Conservation (phyloP, 2,113 vertebrate genomes). For the Choloepus hoffmanni region DNA sequence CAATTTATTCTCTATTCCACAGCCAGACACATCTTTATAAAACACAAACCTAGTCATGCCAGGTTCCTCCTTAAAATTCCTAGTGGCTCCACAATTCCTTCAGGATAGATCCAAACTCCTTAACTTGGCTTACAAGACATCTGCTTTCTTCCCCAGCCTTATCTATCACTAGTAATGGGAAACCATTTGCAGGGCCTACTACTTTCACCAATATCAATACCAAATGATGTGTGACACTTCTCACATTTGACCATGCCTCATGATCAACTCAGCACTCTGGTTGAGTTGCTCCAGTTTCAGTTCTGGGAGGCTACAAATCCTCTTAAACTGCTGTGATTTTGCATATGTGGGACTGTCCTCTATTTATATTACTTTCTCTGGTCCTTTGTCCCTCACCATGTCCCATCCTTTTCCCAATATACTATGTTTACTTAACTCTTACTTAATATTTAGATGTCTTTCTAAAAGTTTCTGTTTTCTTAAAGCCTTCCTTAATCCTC, state of each 20-base stretch:
- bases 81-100: background rate
- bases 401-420: background rate
- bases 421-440: background rate
- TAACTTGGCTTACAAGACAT: background rate
- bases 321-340: background rate
- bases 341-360: background rate
- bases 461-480: background rate
- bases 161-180: background rate
- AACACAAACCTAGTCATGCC: background rate
- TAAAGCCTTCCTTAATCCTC: background rate
- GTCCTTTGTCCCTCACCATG: background rate
- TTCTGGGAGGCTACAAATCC: background rate
- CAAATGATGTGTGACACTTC: background rate
- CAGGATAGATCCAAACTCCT: conserved; percentile 5
- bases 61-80: background rate
- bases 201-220: background rate
- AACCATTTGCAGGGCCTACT: no score
- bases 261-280: background rate
- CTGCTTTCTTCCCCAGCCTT: background rate
- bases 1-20: background rate
- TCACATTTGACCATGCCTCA: background rate
- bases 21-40: background rate
- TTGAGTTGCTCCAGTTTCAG: background rate
- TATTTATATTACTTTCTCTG: background rate
- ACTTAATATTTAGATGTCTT: background rate